These are phyloP conservation scores for Gadopsis marmoratus DNA, from an alignment of 2,797 vertebrate genomes.

Conservation along the genomic window DNA sequence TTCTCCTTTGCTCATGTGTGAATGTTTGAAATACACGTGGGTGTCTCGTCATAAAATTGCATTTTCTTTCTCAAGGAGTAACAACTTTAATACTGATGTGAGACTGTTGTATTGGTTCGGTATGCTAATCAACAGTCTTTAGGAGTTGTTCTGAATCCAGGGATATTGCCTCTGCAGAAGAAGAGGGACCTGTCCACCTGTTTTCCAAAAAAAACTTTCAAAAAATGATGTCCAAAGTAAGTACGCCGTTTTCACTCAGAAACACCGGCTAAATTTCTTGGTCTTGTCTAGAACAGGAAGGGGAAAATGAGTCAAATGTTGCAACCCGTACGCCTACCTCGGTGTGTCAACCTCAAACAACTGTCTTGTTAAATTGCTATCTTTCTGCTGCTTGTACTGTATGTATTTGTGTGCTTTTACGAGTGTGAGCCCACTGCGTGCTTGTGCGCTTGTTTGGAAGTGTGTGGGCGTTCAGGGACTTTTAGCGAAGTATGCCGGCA, in stretches of 20 bases:
- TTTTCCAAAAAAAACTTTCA: conserved; percentile 11
- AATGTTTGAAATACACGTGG: conserved; percentile 8
- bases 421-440: conserved; percentile 14
- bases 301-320: conserved; percentile 4
- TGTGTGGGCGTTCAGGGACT: conserved; percentile 74
- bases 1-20: not conserved
- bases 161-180: not conserved
- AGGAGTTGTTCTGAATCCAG: not conserved
- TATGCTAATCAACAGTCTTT: conserved; percentile 4
- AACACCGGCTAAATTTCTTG: not conserved
- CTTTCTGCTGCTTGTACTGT: conserved; percentile 15
- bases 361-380: conserved; percentile 21
- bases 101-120: not conserved
- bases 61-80: not conserved
- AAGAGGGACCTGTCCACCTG: not conserved
- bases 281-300: conserved; percentile 1
- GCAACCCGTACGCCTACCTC: conserved; percentile 9
- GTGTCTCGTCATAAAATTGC: not conserved
- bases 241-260: not conserved
- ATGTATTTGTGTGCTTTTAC: conserved; percentile 19
- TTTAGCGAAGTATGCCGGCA: conserved; percentile 68
- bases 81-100: not conserved
- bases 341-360: conserved; percentile 21
- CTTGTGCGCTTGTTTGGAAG: conserved; percentile 58
- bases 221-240: not conserved